Base-by-base conservation (phyloP, 2,888 invertebrate genomes). In the Mantis religiosa region DNA sequence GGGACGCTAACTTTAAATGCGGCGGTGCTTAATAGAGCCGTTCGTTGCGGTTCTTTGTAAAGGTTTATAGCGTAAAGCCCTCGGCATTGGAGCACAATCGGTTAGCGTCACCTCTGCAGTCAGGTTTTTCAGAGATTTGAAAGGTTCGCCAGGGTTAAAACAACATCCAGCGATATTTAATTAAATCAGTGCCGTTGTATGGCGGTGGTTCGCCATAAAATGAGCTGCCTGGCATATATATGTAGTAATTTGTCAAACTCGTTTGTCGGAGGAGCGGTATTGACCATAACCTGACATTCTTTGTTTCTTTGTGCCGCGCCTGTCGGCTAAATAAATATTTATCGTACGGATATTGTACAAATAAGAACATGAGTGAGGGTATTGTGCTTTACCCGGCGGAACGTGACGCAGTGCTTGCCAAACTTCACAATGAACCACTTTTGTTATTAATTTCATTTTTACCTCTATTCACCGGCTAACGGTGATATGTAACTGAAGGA, bases 21-120 rank as follows among this genome's bases (percentile, higher is more conserved):
- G 30, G 25, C 30, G 34, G 28, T 71, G 54, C 4, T 84, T 30
- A 84, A 84, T 82, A 47, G 85, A 87, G 30, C 82, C 47, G 82
- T 87, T 87, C 87, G 87, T 82, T 82, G 81, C 82, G 87, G 82
- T 87, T 87, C 87, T 87, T 87, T 87, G 87, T 87, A 82, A 87
- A 82, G 82, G 34, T 87, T 87, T 71, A 71, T 71, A 71, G 54
- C 54, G 54, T 71, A 82, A 87, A 87, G 82, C 82, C 87, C 81
- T 82, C 34, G 34, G 54, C 54, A 71, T 20, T 71, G 6, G 54
- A 71, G 54, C 54, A 71, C 54, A 71, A 71, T 71, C 54, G 54
- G 54, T 71, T 71, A 71, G 54, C 54, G 54, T 71, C 54, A 71
- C 54, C 54, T 71, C 54, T 71, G 54, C 54, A 41, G 41, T 41